These are phyloP conservation scores for Bos javanicus DNA, from an alignment of 2,113 vertebrate species.

Conservation along the genomic window DNA sequence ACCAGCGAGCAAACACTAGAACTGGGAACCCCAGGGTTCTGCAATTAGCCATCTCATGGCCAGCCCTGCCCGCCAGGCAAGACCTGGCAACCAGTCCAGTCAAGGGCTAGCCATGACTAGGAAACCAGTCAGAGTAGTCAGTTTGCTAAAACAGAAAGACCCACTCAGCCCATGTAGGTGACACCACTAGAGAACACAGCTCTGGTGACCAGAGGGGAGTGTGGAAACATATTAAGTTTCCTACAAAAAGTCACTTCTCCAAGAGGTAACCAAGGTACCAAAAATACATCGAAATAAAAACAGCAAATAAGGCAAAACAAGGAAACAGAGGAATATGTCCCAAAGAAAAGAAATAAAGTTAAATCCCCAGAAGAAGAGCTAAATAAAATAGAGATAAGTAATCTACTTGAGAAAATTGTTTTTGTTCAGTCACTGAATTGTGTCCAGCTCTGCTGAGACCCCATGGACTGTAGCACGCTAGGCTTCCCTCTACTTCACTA, in stretches of 20 bases:
- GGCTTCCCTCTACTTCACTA: background rate
- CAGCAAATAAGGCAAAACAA: background rate
- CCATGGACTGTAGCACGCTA: background rate
- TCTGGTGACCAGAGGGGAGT: background rate
- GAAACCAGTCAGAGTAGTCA: background rate
- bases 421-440: background rate
- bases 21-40: background rate
- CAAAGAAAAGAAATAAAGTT: background rate
- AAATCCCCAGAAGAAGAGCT: background rate
- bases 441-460: background rate
- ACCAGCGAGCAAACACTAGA: background rate
- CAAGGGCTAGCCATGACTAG: background rate
- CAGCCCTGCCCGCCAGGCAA: background rate
- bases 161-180: background rate
- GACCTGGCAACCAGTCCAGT: background rate
- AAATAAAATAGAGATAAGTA: background rate
- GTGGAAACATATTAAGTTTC: background rate
- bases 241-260: background rate
- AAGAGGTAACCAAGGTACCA: background rate
- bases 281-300: background rate
- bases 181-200: background rate
- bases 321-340: background rate
- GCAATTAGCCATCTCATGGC: background rate
- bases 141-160: background rate
- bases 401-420: background rate